These are phyloP conservation scores for Diachasmimorpha longicaudata DNA, from an alignment of 1,140 invertebrate genomes.

Conservation along the genomic window DNA sequence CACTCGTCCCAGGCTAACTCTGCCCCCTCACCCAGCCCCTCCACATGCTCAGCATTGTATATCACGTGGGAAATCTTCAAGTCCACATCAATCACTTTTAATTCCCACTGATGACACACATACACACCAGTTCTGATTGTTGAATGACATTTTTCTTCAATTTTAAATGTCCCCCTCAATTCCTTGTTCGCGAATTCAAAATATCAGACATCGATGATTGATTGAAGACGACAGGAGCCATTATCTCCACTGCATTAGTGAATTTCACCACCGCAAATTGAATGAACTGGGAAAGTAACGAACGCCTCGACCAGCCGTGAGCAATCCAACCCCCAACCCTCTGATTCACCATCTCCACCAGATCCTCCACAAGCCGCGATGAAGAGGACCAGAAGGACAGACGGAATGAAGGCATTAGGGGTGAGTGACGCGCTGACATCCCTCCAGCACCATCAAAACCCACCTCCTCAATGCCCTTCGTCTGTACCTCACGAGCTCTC, in stretches of 20 bases:
- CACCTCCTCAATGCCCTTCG: constrained; percentile 24
- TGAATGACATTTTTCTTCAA: neutral
- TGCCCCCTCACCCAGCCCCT: neutral
- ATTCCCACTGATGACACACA: neutral
- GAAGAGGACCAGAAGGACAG: constrained; percentile 35
- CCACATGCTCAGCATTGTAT: constrained; percentile 10
- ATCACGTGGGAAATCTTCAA: constrained; percentile 29
- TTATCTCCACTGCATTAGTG: constrained; percentile 52
- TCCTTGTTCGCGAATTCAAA: neutral
- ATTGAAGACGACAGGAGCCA: constrained; percentile 2
- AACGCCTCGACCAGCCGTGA: constrained; percentile 41
- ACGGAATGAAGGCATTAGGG: constrained; percentile 55
- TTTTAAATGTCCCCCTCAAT: neutral
- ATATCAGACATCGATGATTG: neutral
- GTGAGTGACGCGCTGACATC: constrained; percentile 54
- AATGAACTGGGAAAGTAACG: constrained; percentile 56
- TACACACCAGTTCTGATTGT: constrained; percentile 10
- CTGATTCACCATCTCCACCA: neutral
- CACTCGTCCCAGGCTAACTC: constrained; percentile 24
- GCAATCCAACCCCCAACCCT: neutral
- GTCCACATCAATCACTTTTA: neutral
- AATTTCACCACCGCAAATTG: constrained; percentile 59
- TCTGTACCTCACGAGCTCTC: constrained; percentile 36
- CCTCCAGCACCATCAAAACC: constrained; percentile 12
- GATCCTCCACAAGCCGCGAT: neutral